Conservation (phyloP, 2,113 vertebrate species). For the Cyanoderma ruficeps region DNA sequence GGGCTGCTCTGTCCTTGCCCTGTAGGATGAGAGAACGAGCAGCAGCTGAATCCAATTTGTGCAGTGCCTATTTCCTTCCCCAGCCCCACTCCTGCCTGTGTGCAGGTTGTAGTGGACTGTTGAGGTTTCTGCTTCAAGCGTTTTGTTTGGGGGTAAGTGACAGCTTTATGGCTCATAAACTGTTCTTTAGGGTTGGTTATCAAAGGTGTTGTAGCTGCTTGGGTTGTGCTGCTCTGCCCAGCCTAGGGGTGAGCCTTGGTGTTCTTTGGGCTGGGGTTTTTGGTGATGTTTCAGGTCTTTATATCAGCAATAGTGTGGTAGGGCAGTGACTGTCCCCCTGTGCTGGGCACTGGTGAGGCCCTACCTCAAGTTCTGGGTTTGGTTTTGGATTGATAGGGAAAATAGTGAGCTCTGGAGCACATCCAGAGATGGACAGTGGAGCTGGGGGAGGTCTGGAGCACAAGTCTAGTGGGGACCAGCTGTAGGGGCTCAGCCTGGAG, state of each 20-base stretch:
- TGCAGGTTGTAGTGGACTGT: accelerated
- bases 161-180: accelerated
- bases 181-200: accelerated
- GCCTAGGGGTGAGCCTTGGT: neutral
- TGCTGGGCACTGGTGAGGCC: neutral
- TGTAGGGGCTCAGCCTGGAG: neutral
- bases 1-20: neutral
- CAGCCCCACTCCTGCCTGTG: accelerated
- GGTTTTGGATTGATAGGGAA: neutral
- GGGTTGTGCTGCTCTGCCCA: neutral
- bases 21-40: accelerated
- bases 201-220: neutral
- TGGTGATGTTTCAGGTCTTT: neutral
- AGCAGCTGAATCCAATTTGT: neutral
- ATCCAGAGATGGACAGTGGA: neutral
- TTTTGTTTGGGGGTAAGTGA: neutral
- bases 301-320: accelerated
- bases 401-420: neutral
- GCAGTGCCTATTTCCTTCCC: accelerated
- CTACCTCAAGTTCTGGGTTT: neutral
- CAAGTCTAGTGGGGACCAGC: too few species aligned
- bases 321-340: neutral
- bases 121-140: accelerated
- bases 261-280: accelerated
- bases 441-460: neutral